Conservation (phyloP, 1,140 invertebrate genomes). For the Agraylea sexmaculata region DNA sequence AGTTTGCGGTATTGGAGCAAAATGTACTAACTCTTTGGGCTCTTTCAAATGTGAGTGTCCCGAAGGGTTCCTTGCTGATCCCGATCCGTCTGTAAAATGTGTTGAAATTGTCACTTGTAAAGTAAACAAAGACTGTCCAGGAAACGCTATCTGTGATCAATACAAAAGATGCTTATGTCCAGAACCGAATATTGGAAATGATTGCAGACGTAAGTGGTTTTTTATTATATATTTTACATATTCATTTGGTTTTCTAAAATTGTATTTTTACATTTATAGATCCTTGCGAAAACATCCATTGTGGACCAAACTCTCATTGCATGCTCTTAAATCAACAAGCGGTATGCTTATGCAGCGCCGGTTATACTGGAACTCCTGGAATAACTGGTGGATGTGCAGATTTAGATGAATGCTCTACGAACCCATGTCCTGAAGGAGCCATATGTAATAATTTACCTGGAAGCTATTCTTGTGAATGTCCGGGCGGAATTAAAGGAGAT, state of each 20-base stretch:
- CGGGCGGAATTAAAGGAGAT: slow-evolving; percentile 56
- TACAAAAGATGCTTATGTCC: slow-evolving; percentile 73
- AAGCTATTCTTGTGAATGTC: slow-evolving; percentile 77
- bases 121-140: slow-evolving; percentile 66
- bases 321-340: slow-evolving; percentile 72
- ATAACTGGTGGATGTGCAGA: slow-evolving; percentile 68
- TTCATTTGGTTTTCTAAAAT: slow-evolving; percentile 8
- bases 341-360: slow-evolving; percentile 69
- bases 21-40: slow-evolving; percentile 67
- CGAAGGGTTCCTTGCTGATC: slow-evolving; percentile 66
- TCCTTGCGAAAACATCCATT: slow-evolving; percentile 77
- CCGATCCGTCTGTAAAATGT: slow-evolving; percentile 66
- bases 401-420: slow-evolving; percentile 68
- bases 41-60: slow-evolving; percentile 71
- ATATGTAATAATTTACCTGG: slow-evolving; percentile 82
- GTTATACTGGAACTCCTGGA: slow-evolving; percentile 58
- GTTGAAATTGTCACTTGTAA: slow-evolving; percentile 68
- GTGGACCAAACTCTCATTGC: slow-evolving; percentile 80
- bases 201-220: slow-evolving; percentile 70
- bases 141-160: slow-evolving; percentile 74
- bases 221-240: slow-evolving; percentile 7
- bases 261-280: slow-evolving; percentile 44
- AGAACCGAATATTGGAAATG: slow-evolving; percentile 80
- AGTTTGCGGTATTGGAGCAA: slow-evolving; percentile 65
- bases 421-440: slow-evolving; percentile 68